Base-by-base conservation (phyloP, 2,888 invertebrate species). In the Ptilodon capucinus region DNA sequence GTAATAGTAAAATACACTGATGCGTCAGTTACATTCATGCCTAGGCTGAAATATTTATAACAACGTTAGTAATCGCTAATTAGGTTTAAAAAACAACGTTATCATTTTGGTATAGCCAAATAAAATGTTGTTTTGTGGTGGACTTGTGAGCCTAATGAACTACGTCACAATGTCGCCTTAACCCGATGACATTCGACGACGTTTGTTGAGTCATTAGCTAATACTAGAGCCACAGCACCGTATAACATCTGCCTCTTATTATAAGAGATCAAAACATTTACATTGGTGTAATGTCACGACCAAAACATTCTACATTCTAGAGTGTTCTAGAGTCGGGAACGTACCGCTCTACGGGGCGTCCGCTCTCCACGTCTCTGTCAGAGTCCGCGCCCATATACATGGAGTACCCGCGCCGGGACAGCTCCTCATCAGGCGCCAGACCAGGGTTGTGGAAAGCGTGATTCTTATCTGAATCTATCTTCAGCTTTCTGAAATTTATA, bases 341-440 rank as follows among this genome's bases (percentile, higher is more conserved):
- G 71, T 71, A 79, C 78, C 86, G 84, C 71, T 87, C 87, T 44
- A 76, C 60, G 53, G 73, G 76, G 5, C 83, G 61, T 28, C 79
- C 84, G 47, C 82, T 79, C 67, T 90, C 91, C 17, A 84, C 66
- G 57, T 89, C 86, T 0, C 66, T 71, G 6, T 88, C 87, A 2
- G 75, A 60, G 7, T 91, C 91, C 1, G 76, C 66, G 7, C 80
- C 83, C 65, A 81, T 78, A 79, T 93, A 93, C 92, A 93, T 92
- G 65, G 92, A 92, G 79, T 89, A 93, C 32, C 92, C 92, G 38
- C 93, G 90, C 9, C 91, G 83, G 19, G 92, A 86, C 59, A 93
- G 74, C 77, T 92, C 92, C 78, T 93, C 93, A 8, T 92, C 92
- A 1, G 93, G 92, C 2, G 85, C 76, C 36, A 93, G 80, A 5